These are phyloP conservation scores for Drosophila recens DNA, from an alignment of 2,888 invertebrate genomes.

Conservation along the genomic window DNA sequence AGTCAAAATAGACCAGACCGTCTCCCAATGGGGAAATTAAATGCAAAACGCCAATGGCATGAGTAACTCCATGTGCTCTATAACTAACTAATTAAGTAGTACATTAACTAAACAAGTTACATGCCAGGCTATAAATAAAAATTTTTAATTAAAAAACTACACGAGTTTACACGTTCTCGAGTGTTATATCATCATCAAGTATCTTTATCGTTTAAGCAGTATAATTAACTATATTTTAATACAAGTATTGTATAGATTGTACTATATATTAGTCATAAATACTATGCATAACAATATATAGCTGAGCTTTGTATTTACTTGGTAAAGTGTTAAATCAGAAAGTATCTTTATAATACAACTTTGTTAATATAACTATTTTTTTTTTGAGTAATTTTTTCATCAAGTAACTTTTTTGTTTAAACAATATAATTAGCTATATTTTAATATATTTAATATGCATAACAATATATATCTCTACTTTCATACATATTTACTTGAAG, in stretches of 20 bases:
- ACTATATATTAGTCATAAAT: background rate
- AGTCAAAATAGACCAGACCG: constrained; percentile 7
- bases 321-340: background rate
- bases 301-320: background rate
- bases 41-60: constrained; percentile 1
- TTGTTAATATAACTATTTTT: background rate
- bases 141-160: constrained; percentile 8
- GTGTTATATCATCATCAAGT: background rate
- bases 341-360: background rate
- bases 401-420: background rate
- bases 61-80: constrained; percentile 19
- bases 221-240: background rate
- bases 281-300: background rate
- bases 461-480: background rate
- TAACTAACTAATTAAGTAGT: constrained; percentile 9
- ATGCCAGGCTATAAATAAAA: constrained; percentile 2
- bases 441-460: background rate
- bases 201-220: background rate
- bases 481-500: background rate
- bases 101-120: constrained; percentile 9
- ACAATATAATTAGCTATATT: background rate
- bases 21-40: constrained; percentile 3
- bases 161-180: background rate
- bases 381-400: background rate
- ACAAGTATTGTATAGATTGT: background rate